phyloP scores from a whole-genome alignment of 2,888 invertebrate species.

The Sarcophaga caerulescens region DNA sequence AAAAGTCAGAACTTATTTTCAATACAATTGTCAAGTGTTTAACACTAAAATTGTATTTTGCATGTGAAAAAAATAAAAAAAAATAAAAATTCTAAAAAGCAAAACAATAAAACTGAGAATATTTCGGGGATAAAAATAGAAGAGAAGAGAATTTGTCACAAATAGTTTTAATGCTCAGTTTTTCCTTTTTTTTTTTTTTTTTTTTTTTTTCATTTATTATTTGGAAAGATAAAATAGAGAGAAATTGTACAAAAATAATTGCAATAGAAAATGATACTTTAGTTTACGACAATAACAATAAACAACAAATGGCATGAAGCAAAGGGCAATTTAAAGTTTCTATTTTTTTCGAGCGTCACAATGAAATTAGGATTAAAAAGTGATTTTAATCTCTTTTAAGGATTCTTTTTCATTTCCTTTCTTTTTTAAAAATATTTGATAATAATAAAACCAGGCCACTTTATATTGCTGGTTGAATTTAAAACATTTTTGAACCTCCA shows the following conservation, averaged over 20 bases:
- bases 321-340: background rate
- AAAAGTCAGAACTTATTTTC: conserved; percentile 10
- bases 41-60: conserved; percentile 29
- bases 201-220: background rate
- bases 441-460: background rate
- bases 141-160: background rate
- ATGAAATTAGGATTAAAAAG: background rate
- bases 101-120: too few species aligned
- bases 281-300: background rate
- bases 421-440: background rate
- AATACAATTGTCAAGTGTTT: conserved; percentile 48
- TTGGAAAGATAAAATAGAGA: background rate
- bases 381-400: background rate
- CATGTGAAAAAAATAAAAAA: conserved; percentile 8
- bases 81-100: background rate
- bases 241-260: background rate
- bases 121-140: background rate
- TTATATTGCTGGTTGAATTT: background rate
- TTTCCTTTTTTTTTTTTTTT: too few species aligned
- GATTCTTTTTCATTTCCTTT: background rate
- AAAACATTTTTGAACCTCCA: too few species aligned
- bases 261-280: background rate
- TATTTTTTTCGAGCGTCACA: background rate
- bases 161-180: background rate
- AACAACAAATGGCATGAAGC: background rate